Percentiles rank a stretch among this genome's conserved stretches.
Conservation (phyloP, 2,113 vertebrate genomes). For the Saccopteryx bilineata region DNA sequence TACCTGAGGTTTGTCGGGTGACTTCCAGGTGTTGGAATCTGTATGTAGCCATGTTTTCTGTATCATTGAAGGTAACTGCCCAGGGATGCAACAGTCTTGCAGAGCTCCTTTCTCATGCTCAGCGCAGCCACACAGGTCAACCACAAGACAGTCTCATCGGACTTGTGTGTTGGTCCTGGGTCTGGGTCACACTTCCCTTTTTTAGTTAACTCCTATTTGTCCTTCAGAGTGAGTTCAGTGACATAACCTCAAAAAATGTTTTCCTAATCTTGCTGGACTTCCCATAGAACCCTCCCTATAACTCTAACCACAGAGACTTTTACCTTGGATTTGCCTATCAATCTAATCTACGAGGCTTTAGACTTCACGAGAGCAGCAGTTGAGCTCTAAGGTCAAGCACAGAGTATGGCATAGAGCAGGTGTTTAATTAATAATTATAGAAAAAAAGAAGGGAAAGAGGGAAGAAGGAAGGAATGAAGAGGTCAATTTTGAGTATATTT, state of each 20-base stretch:
- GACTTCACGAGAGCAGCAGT: neutral
- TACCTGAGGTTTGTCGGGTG: constrained; percentile 62
- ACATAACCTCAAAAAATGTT: neutral
- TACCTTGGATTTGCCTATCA: neutral
- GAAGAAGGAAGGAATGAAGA: fast-evolving
- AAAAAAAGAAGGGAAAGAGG: neutral
- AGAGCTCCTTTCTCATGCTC: neutral
- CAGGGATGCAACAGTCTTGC: neutral
- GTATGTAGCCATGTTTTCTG: constrained; percentile 31
- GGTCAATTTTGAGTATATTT: neutral
- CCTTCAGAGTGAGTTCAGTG: neutral
- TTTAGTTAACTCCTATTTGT: neutral
- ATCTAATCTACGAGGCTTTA: neutral
- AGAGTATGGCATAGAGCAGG: neutral
- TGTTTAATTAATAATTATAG: neutral
- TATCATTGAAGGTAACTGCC: neutral
- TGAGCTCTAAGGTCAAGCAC: neutral
- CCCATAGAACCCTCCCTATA: neutral
- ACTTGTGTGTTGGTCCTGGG: neutral
- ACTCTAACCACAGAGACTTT: neutral
- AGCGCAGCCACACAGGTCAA: neutral
- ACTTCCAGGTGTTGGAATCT: constrained; percentile 53
- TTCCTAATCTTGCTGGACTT: neutral
- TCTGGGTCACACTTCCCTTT: neutral
- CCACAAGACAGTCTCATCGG: neutral